These are phyloP conservation scores for Andrena fulva DNA, from an alignment of 2,888 invertebrate species.

Conservation along the genomic window DNA sequence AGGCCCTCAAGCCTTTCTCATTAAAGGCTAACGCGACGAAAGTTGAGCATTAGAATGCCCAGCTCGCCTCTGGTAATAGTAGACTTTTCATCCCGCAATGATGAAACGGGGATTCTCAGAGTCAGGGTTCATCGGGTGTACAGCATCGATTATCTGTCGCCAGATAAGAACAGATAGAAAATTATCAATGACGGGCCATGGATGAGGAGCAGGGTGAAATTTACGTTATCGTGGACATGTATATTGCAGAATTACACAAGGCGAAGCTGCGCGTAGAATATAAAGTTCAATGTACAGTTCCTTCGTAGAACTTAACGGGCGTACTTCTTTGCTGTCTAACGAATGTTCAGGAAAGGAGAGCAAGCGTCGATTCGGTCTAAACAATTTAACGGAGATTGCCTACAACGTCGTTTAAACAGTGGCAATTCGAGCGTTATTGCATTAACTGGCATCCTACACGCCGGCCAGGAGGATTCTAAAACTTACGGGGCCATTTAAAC, in stretches of 20 bases:
- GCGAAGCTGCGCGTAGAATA: constrained; percentile 3
- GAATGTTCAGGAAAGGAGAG: constrained; percentile 14
- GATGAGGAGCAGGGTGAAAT: background rate
- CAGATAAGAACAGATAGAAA: background rate
- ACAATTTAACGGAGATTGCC: constrained; percentile 27
- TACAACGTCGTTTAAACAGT: constrained; percentile 49
- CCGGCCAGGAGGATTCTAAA: constrained; percentile 58
- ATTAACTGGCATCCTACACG: constrained; percentile 74
- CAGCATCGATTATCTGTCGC: too few species aligned
- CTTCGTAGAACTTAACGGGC: constrained; percentile 10
- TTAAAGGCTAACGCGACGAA: constrained; percentile 17
- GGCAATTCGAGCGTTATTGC: constrained; percentile 70
- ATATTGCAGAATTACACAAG: constrained; percentile 2
- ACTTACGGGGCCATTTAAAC: constrained; percentile 66
- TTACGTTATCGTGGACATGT: background rate
- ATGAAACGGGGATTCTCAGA: background rate
- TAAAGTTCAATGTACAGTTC: constrained; percentile 50
- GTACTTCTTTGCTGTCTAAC: constrained; percentile 15
- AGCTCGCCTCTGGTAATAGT: background rate
- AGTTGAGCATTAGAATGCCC: background rate
- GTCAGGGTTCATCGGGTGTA: background rate
- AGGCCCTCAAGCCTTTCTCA: constrained; percentile 32
- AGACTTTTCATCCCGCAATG: background rate
- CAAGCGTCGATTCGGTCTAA: constrained; percentile 16
- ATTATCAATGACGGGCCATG: background rate